phyloP scores from a whole-genome alignment of 1,140 invertebrate genomes.

The Bombyx mandarina region DNA sequence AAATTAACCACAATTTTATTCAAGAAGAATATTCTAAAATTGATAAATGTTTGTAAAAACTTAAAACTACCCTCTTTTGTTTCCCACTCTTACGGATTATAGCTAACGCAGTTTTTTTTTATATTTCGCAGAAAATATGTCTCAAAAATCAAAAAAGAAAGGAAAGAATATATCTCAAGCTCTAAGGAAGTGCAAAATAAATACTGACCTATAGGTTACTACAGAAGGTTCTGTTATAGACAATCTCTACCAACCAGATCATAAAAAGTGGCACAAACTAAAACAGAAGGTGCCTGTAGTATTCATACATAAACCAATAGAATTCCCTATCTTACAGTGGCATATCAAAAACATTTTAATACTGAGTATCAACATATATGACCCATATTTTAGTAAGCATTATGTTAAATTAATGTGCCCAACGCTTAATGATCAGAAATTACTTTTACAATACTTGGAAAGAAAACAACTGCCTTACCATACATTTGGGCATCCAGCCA shows the following conservation, averaged over 20 bases:
- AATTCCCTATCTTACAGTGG: constrained; percentile 15
- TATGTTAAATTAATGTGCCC: constrained; percentile 30
- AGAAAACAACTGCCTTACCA: constrained; percentile 38
- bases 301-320: constrained; percentile 34
- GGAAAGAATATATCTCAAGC: constrained; percentile 5
- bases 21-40: too few relatives aligned
- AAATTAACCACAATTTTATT: too few relatives aligned
- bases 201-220: neutral
- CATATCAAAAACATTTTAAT: constrained; percentile 26
- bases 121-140: neutral
- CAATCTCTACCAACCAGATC: constrained; percentile 6
- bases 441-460: constrained; percentile 29
- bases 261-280: constrained; percentile 25
- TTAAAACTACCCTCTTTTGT: too few relatives aligned
- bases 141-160: constrained; percentile 2
- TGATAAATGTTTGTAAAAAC: too few relatives aligned
- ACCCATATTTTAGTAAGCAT: constrained; percentile 15
- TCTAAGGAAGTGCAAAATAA: constrained; percentile 13
- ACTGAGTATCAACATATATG: constrained; percentile 27
- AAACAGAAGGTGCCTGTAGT: constrained; percentile 31
- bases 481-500: constrained; percentile 33
- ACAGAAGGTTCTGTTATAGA: constrained; percentile 8
- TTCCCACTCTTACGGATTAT: too few relatives aligned
- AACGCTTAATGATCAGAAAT: constrained; percentile 29
- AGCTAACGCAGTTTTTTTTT: too few relatives aligned